phyloP scores from a whole-genome alignment of 2,888 invertebrate species.

The Thecophora atra region DNA sequence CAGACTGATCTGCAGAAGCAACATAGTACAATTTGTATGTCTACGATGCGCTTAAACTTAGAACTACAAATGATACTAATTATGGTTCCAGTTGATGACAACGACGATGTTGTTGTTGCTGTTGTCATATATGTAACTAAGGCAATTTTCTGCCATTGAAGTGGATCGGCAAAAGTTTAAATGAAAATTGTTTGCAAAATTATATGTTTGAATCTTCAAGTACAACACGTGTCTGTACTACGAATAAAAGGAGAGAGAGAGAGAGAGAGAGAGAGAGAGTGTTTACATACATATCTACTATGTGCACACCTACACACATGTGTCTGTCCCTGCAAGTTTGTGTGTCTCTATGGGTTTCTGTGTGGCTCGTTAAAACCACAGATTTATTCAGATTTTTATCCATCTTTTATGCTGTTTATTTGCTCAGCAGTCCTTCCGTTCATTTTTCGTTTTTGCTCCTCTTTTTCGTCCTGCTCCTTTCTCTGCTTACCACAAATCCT shows the following conservation, averaged over 20 bases:
- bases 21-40: too few relatives aligned
- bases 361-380: conserved; percentile 2
- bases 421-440: background rate
- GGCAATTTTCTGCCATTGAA: conserved; percentile 23
- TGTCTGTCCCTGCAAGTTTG: background rate
- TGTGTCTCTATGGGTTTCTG: background rate
- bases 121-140: background rate
- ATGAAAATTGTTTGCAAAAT: conserved; percentile 20
- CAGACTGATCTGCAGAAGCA: too few relatives aligned
- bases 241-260: too few relatives aligned
- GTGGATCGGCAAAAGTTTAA: conserved; percentile 21
- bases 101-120: background rate
- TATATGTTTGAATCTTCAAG: background rate
- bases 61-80: too few relatives aligned
- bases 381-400: conserved; percentile 16
- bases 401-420: conserved; percentile 14
- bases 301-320: too few relatives aligned
- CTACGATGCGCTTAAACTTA: too few relatives aligned
- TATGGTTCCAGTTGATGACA: too few relatives aligned
- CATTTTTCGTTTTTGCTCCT: too few relatives aligned
- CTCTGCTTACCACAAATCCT: background rate
- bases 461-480: too few relatives aligned
- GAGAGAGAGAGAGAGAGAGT: background rate
- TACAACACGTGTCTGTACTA: too few relatives aligned
- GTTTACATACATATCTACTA: background rate